A percentile compares a stretch with the other conserved stretches of the same genome.
Conservation (phyloP, 2,113 vertebrate genomes). For the Halichoerus grypus region DNA sequence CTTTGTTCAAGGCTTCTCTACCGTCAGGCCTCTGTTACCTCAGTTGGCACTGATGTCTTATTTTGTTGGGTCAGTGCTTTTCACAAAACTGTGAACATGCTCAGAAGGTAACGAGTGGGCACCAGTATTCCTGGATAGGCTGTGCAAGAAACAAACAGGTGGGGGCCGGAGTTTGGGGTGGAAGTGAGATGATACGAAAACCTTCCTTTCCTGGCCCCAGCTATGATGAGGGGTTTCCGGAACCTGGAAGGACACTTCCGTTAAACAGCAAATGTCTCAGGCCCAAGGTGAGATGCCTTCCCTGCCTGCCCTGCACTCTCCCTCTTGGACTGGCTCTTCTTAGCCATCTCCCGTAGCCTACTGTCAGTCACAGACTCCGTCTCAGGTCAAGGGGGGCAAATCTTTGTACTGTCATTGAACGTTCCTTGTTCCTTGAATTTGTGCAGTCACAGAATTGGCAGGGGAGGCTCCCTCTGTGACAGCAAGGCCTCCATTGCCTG, state of each 20-base stretch:
- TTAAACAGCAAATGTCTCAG: background rate
- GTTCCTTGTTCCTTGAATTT: background rate
- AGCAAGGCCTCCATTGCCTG: background rate
- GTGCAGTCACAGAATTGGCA: background rate
- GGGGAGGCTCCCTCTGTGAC: rapidly evolving
- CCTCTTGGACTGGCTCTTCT: background rate
- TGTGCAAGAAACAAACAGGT: background rate
- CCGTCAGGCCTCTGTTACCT: background rate
- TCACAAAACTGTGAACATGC: background rate
- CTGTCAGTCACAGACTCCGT: background rate
- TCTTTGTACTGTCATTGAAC: background rate
- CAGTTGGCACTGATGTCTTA: background rate
- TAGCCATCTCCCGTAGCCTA: rapidly evolving
- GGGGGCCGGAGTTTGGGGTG: background rate
- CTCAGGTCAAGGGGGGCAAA: background rate
- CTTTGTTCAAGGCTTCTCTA: background rate
- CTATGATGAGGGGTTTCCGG: background rate
- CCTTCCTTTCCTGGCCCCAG: background rate
- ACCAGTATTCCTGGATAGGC: rapidly evolving
- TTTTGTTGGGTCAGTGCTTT: background rate
- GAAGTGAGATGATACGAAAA: background rate
- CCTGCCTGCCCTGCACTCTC: no score
- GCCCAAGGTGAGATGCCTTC: background rate
- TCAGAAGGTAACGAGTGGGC: background rate
- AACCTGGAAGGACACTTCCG: background rate